Base-by-base conservation (phyloP, 2,113 vertebrate genomes). In the Butorides virescens region DNA sequence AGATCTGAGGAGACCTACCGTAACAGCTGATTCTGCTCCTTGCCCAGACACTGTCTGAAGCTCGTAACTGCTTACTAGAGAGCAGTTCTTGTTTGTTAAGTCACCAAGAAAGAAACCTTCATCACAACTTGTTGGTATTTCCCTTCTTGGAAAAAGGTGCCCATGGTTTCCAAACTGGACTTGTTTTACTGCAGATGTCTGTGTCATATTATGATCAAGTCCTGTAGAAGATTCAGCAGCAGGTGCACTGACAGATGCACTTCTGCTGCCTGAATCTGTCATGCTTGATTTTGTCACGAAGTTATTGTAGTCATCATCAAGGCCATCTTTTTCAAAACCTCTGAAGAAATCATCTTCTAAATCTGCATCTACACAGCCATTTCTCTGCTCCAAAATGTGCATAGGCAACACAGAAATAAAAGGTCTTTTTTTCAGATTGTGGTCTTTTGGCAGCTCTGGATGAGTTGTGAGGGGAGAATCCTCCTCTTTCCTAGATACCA, bases 81-180 rank as follows among this genome's bases (percentile, higher is more conserved):
- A 58, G 53, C 46, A 81, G 65, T 53, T 66, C 81, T 67, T 66
- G 37, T 73, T 85, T 88, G 72, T 89, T 86, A 84, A 14, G 27
- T 85, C 95, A 88, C 71, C 80, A 47, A 96, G 95, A 86, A 96
- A 96, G 81, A 96, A 97, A 82, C 84, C 63, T 73, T 95, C 92
- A 62, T 80, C 84, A 77, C 89, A 96, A 88, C 55, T 61, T 5
- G 52, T 59, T 72, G 52, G 62, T 47, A 26, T 61, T 73, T 72
- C 87, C 23, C 21, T 77, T 78, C 86, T 85, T 82, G 94, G 67
- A 53, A 92, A 95, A 71, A 74, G 83, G 63, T 96, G 88, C 46
- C 50, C 9, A 2, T 76, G 52, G 19, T 81, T 95, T 87, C 95
- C 66, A 65, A 80, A 82, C 0, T 59, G 75, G 36, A 75, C 77